Conservation (phyloP, 2,888 invertebrate genomes). For the Hipparchia sbordonii region DNA sequence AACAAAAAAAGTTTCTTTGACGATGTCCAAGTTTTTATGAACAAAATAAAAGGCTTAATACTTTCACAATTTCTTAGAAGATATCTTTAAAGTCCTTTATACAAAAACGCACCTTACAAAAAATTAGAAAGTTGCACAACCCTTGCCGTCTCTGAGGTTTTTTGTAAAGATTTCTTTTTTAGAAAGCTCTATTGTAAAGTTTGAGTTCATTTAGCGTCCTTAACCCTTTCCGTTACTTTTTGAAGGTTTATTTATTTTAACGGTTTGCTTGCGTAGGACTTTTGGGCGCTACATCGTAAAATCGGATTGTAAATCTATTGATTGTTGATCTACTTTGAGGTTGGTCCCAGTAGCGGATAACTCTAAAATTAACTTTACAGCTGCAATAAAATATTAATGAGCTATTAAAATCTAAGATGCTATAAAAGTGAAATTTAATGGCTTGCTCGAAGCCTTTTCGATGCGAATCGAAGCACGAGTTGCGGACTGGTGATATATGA, state of each 20-base stretch:
- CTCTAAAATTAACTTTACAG: slow-evolving; percentile 79
- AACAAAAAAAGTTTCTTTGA: slow-evolving; percentile 9
- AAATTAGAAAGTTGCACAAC: slow-evolving; percentile 82
- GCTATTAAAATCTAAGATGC: slow-evolving; percentile 79
- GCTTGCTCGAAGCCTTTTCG: slow-evolving; percentile 65
- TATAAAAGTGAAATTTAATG: slow-evolving; percentile 81
- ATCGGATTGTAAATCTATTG: slow-evolving; percentile 42
- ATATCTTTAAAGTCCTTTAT: slow-evolving; percentile 50
- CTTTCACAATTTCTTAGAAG: slow-evolving; percentile 76
- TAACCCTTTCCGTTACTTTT: slow-evolving; percentile 77
- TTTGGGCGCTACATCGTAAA: slow-evolving; percentile 38
- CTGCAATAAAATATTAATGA: slow-evolving; percentile 79
- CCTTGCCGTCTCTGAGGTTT: slow-evolving; percentile 69
- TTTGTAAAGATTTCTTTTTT: slow-evolving; percentile 69
- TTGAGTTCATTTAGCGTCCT: slow-evolving; percentile 62
- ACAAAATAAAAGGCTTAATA: slow-evolving; percentile 59
- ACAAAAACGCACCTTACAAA: slow-evolving; percentile 74
- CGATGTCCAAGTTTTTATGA: slow-evolving; percentile 13
- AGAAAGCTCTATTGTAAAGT: slow-evolving; percentile 68
- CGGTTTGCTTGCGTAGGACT: slow-evolving; percentile 39
- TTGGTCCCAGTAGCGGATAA: slow-evolving; percentile 74
- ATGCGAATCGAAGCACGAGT: slow-evolving; percentile 59
- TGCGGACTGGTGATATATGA: slow-evolving; percentile 68
- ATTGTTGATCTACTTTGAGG: slow-evolving; percentile 62
- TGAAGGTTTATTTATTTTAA: slow-evolving; percentile 30